Base-by-base conservation (phyloP, 1,140 invertebrate genomes). In the Spodoptera frugiperda region DNA sequence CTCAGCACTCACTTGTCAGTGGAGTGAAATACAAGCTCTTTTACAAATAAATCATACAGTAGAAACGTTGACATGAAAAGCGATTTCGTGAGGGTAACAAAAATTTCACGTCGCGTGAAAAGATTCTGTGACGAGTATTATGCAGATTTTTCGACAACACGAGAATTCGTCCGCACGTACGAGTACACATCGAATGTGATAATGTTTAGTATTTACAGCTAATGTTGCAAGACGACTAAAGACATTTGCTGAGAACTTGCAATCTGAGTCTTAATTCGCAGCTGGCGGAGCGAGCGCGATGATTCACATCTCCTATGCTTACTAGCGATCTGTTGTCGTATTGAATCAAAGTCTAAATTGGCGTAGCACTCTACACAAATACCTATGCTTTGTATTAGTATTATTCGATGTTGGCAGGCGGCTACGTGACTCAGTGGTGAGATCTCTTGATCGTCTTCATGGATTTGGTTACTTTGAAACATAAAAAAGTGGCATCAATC, bases 181-280 rank as follows among this genome's bases (percentile, higher is more conserved):
- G n/a, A n/a, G n/a, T n/a, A 44, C 11, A 71, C 51, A 55, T 71
- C 53, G 54, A 71, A 71, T 55, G 67, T 77, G 76, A 77, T 85
- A 84, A 79, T 88, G 84, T 83, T 86, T 85, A 84, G 77, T 86
- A 84, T 82, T 86, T 86, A 85, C 85, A 85, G 79, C 84, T 84
- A 79, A 86, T 87, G 83, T 81, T 88, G 88, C 88, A 90, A 92
- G 83, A 82, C 77, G 87, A 91, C 72, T 82, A 65, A 74, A 76
- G 81, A 83, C 84, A 85, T 89, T 89, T 77, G 78, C 82, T 77
- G 83, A 85, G 87, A 87, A 85, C 82, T 85, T 88, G 87, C 87
- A 91, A 93, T 87, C 82, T 71, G 88, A 93, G 81, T 89, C 84
- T 87, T 87, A 85, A 82, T 88, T 88, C 84, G 84, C 89, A 91